Evolutionary conservation across 2,113 vertebrate species (phyloP).

Genomic region (Pristiophorus japonicus): DNA sequence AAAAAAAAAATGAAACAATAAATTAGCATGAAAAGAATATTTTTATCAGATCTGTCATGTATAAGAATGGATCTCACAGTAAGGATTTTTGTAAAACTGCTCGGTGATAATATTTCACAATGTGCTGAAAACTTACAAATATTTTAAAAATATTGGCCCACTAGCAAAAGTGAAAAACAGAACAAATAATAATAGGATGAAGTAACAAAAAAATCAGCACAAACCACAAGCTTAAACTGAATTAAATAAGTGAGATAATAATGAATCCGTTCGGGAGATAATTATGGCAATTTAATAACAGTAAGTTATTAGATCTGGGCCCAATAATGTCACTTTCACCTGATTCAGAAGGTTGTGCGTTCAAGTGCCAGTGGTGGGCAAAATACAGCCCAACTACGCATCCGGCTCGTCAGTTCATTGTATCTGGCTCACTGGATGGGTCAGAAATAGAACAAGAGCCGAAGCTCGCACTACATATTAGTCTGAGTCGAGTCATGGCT

Average conservation of each 20-base stretch:
- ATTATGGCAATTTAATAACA: background rate
- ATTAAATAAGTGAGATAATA: background rate
- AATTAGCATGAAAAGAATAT: background rate
- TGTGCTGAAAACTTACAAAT: background rate
- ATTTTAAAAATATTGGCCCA: background rate
- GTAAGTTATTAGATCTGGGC: background rate
- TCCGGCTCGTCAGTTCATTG: too few species aligned
- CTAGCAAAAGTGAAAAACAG: background rate
- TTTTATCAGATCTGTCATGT: background rate
- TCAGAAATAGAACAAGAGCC: too few species aligned
- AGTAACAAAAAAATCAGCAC: background rate
- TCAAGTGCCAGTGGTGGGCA: background rate
- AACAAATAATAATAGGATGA: background rate
- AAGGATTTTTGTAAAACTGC: background rate
- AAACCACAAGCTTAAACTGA: background rate
- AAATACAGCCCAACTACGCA: too few species aligned
- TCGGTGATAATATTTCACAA: background rate
- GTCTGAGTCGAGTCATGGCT: too few species aligned
- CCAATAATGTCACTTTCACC: background rate
- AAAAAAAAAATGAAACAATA: background rate
- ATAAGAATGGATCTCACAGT: background rate
- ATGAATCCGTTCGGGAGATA: background rate
- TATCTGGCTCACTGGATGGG: too few species aligned
- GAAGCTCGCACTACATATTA: too few species aligned
- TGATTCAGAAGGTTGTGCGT: background rate